phyloP scores from a whole-genome alignment of 2,113 vertebrate species.

The Cebus imitator region DNA sequence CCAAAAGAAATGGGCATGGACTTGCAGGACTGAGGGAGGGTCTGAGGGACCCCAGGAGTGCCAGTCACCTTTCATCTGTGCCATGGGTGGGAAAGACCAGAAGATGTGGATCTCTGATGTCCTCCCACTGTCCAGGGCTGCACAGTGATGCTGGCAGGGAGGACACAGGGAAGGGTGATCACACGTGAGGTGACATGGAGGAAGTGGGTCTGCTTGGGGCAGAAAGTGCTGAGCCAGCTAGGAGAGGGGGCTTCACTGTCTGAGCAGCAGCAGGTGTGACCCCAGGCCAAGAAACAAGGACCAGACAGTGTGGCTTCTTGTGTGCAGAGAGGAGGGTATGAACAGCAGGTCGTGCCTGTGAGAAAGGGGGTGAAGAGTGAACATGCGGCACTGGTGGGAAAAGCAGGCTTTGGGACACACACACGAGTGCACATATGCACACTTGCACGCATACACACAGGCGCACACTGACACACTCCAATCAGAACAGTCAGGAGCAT shows the following conservation, averaged over 20 bases:
- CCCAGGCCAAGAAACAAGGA: neutral
- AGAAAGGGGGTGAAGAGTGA: neutral
- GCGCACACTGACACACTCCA: too few relatives aligned
- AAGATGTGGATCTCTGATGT: neutral
- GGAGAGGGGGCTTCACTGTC: neutral
- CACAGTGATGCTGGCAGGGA: neutral
- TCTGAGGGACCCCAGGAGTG: neutral
- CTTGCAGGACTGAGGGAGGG: neutral
- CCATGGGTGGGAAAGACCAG: neutral
- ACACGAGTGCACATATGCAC: neutral
- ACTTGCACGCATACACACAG: fast-evolving
- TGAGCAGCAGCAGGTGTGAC: neutral
- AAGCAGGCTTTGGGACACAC: neutral
- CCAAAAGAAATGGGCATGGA: neutral
- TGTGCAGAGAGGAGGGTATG: neutral
- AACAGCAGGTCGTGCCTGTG: neutral
- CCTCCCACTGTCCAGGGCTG: neutral
- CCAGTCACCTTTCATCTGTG: neutral
- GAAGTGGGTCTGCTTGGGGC: neutral
- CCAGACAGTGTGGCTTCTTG: neutral
- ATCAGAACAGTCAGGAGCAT: neutral
- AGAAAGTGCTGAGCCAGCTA: neutral
- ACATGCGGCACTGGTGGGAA: neutral
- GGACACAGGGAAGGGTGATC: neutral
- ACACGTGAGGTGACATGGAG: too few relatives aligned